Evolutionary conservation across 1,140 invertebrate genomes (phyloP).

Genomic region (Acromyrmex charruanus): DNA sequence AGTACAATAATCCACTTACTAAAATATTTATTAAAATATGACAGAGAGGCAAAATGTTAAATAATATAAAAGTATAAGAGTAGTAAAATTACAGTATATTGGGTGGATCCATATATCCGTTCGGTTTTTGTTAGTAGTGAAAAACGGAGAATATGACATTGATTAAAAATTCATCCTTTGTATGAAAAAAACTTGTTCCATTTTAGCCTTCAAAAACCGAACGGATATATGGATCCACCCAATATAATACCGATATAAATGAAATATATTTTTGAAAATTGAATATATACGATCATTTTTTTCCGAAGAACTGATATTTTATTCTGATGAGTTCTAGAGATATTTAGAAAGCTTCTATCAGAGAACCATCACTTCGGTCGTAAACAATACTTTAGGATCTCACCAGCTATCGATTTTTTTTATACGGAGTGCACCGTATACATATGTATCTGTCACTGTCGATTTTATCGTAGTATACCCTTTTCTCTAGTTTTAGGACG

Average conservation of each 20-base stretch:
- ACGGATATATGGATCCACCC: no score
- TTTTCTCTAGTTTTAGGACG: slow-evolving; percentile 45
- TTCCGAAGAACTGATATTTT: not conserved
- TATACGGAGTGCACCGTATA: not conserved
- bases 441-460: slow-evolving; percentile 49
- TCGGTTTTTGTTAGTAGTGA: no score
- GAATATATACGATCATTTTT: not conserved
- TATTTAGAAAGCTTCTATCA: not conserved
- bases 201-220: no score
- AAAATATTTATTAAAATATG: not conserved
- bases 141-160: no score
- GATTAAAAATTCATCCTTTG: no score
- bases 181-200: no score
- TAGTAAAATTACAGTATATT: not conserved
- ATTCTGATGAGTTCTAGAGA: not conserved
- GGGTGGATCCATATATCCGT: no score
- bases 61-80: not conserved
- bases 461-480: slow-evolving; percentile 32
- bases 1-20: not conserved
- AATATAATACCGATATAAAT: not conserved
- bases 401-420: slow-evolving; percentile 20
- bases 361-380: not conserved
- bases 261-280: slow-evolving; percentile 4
- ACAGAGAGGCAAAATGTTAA: not conserved
- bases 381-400: slow-evolving; percentile 5